Evolutionary conservation across 2,888 invertebrate species (phyloP).

Genomic region (Eupithecia exiguata): DNA sequence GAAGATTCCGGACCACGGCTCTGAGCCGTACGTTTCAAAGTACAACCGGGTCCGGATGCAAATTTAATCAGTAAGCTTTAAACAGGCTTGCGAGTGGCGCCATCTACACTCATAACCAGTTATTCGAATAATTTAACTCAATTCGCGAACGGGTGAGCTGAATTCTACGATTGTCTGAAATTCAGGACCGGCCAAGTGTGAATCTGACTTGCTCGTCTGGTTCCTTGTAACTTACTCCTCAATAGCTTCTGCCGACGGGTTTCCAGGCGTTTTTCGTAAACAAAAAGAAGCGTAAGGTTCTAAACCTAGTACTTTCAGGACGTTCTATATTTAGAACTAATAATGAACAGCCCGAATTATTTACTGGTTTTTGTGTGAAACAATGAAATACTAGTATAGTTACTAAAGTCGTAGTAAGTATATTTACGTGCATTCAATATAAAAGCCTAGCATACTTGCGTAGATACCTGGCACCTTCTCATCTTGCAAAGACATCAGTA

Average conservation of each 20-base stretch:
- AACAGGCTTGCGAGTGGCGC: conserved; percentile 40
- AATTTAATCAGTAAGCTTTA: conserved; percentile 57
- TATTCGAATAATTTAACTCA: conserved; percentile 40
- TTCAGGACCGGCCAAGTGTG: neutral
- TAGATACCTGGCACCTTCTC: too few relatives aligned
- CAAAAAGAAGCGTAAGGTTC: too few relatives aligned
- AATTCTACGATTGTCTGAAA: conserved; percentile 25
- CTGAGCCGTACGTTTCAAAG: conserved; percentile 45
- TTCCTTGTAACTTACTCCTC: neutral
- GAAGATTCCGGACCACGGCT: neutral
- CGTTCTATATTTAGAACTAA: too few relatives aligned
- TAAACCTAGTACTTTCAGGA: too few relatives aligned
- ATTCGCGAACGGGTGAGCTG: conserved; percentile 31
- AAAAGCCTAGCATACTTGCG: too few relatives aligned
- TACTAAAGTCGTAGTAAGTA: too few relatives aligned
- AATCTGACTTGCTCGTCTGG: neutral
- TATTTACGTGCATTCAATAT: too few relatives aligned
- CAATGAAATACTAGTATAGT: too few relatives aligned
- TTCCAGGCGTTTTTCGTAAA: neutral
- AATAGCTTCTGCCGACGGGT: neutral
- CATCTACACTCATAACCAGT: conserved; percentile 37
- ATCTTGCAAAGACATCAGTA: too few relatives aligned
- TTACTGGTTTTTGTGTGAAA: too few relatives aligned
- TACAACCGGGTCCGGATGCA: conserved; percentile 53
- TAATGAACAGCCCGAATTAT: too few relatives aligned